phyloP scores from a whole-genome alignment of 2,888 invertebrate species.

The Caenorhabditis japonica region DNA sequence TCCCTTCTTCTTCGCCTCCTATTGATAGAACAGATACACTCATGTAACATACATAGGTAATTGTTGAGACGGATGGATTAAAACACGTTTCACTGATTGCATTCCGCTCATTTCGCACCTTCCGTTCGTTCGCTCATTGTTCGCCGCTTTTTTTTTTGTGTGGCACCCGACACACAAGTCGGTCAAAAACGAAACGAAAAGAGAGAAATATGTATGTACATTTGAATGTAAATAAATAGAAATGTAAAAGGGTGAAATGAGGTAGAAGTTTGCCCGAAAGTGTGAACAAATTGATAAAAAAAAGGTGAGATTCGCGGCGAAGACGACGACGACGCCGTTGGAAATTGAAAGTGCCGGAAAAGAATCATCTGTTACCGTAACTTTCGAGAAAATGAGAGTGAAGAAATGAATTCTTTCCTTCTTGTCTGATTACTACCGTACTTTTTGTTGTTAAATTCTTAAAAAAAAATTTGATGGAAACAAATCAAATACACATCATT shows the following conservation, averaged over 20 bases:
- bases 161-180: not conserved
- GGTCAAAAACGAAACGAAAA: slow-evolving; percentile 6
- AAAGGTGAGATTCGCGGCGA: slow-evolving; percentile 33
- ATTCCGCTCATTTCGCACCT: slow-evolving; percentile 6
- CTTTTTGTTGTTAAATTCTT: too few species aligned
- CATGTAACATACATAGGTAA: slow-evolving; percentile 42
- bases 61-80: slow-evolving; percentile 43
- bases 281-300: slow-evolving; percentile 32
- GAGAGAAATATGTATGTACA: slow-evolving; percentile 37
- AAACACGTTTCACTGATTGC: slow-evolving; percentile 52
- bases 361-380: too few species aligned
- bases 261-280: slow-evolving; percentile 43
- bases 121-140: not conserved
- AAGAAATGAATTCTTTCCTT: too few species aligned
- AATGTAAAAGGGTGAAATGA: slow-evolving; percentile 55
- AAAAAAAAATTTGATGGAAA: too few species aligned
- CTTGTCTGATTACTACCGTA: too few species aligned
- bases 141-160: slow-evolving; percentile 27
- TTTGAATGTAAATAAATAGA: slow-evolving; percentile 54
- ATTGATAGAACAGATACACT: slow-evolving; percentile 40
- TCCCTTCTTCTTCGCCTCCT: slow-evolving; percentile 38
- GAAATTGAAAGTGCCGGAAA: slow-evolving; percentile 51
- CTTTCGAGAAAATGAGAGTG: slow-evolving; percentile 14
- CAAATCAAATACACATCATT: too few species aligned
- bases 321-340: slow-evolving; percentile 5